Percentiles rank a stretch among this genome's conserved stretches.
phyloP scores from a whole-genome alignment of 2,113 vertebrate genomes.

The Eulacestoma nigropectus region DNA sequence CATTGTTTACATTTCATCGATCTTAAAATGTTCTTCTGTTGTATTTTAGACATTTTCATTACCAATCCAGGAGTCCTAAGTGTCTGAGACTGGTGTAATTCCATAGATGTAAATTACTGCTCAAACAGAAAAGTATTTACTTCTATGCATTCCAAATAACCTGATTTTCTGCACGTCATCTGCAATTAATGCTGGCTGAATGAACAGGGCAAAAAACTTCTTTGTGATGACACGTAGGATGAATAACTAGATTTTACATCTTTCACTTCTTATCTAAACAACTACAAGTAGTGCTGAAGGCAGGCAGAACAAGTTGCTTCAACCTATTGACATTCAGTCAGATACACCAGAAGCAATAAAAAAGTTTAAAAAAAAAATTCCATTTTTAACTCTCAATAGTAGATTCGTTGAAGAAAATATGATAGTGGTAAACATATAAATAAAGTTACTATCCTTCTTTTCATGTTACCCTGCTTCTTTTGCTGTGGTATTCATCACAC shows the following conservation, averaged over 20 bases:
- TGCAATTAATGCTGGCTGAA: background rate
- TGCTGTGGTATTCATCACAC: background rate
- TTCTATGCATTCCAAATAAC: background rate
- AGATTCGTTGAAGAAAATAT: background rate
- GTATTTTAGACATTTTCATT: background rate
- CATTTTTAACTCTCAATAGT: background rate
- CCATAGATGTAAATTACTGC: background rate
- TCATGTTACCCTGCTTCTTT: background rate
- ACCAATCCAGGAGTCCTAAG: background rate
- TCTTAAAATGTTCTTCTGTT: background rate
- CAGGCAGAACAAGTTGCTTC: background rate
- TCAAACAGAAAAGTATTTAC: background rate
- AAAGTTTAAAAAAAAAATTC: background rate
- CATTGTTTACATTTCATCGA: background rate
- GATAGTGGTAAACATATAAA: background rate
- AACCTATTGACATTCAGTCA: background rate
- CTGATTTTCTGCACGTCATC: background rate
- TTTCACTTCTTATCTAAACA: background rate
- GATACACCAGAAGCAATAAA: background rate
- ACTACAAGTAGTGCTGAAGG: background rate
- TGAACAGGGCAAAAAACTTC: background rate
- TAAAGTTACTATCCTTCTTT: background rate
- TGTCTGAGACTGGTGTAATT: background rate
- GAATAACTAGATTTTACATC: background rate
- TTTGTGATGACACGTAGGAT: background rate